Base-by-base conservation (phyloP, 1,140 invertebrate species). In the Cepaea nemoralis region DNA sequence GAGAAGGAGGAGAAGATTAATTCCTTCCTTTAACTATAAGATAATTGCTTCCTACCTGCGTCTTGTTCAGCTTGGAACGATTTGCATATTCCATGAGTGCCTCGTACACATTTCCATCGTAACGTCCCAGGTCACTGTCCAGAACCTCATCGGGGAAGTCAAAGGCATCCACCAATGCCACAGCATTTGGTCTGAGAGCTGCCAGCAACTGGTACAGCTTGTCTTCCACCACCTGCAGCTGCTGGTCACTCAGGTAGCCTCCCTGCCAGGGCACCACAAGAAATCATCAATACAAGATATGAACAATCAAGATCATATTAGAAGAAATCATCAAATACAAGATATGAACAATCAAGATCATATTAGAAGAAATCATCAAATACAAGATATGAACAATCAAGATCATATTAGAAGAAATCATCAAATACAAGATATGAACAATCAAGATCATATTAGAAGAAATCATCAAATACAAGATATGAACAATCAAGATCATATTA, bases 71-170 rank as follows among this genome's bases (percentile, higher is more conserved):
- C 0, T 97, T 96, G 89, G 96, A 96, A 87, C 95, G 95, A 87
- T 94, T 93, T 0, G 97, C 96, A 87, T 95, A 96, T 70, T 95
- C 94, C 87, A 95, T 96, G 12, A 99, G 92, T 80, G 96, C 94
- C 87, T 97, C 94, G 90, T 98, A 99, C 1, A 97, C 97, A 83
- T 96, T 94, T 2, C 97, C 97, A 91, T 99, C 97, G 87, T 95
- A 97, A 14, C 95, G 93, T 0, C 97, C 97, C 1, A 98, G 90
- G 0, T 96, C 94, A 19, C 97, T 98, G 33, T 93, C 92, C 16
- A 98, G 91, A 55, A 97, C 93, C 84, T 94, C 94, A 90, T 98
- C 97, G 42, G 94, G 93, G 66, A 97, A 93, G 91, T 98, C 96
- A 87, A 98, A 99, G 8, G 95, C 94, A 90, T 99, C 97, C 0